Evolutionary conservation across 2,888 invertebrate genomes (phyloP).

Genomic region (Hydroisotoma schaefferi): DNA sequence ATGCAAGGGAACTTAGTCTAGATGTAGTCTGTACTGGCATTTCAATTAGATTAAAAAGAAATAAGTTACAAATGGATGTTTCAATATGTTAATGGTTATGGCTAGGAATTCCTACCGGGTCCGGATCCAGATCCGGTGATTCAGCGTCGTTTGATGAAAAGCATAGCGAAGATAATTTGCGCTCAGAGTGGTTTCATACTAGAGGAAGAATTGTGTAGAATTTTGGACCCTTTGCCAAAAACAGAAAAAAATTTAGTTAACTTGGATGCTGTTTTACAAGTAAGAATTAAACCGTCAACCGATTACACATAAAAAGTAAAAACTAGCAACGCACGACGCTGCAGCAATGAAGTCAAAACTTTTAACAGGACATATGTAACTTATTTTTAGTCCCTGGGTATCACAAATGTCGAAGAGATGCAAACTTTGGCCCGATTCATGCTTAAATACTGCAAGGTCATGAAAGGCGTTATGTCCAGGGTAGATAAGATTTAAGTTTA

Average conservation of each 20-base stretch:
- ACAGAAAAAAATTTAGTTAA: conserved; percentile 66
- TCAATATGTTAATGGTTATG: too few species aligned
- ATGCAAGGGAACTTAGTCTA: too few species aligned
- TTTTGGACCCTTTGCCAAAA: conserved; percentile 63
- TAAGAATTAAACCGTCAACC: conserved; percentile 52
- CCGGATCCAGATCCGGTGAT: conserved; percentile 34
- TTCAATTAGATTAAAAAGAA: too few species aligned
- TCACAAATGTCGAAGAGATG: conserved; percentile 31
- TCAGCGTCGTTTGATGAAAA: conserved; percentile 37
- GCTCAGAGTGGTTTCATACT: conserved; percentile 71
- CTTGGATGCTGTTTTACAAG: conserved; percentile 72
- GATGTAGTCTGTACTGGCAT: too few species aligned
- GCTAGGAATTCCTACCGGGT: conserved; percentile 32
- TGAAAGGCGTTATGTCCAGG: conserved; percentile 36
- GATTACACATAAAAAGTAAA: too few species aligned
- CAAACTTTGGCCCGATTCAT: conserved; percentile 37
- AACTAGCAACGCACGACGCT: too few species aligned
- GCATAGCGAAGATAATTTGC: conserved; percentile 36
- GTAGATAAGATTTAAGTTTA: conserved; percentile 7
- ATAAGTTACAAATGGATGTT: too few species aligned
- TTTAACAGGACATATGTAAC: too few species aligned
- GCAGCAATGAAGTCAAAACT: too few species aligned
- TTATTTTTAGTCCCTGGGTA: conserved; percentile 31
- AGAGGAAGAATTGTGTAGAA: conserved; percentile 64
- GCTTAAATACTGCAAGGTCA: conserved; percentile 34